These are phyloP conservation scores for Leptinotarsa peninsularis DNA, from an alignment of 2,888 invertebrate species.

Conservation along the genomic window DNA sequence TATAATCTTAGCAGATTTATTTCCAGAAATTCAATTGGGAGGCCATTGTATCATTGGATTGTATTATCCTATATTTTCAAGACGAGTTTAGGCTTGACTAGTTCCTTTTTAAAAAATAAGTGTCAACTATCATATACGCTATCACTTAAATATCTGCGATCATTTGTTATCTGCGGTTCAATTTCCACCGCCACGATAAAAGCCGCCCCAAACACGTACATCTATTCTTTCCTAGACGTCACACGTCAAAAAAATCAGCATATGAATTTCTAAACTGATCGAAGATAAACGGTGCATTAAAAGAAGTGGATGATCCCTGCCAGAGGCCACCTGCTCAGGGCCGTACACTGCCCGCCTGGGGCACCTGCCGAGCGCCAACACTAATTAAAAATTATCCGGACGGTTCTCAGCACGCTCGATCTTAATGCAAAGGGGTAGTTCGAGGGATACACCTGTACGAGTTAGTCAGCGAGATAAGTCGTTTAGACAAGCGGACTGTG, in stretches of 20 bases:
- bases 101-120: no score
- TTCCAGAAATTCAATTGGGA: no score
- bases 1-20: no score
- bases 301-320: slow-evolving; percentile 20
- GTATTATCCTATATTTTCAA: no score
- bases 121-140: neutral
- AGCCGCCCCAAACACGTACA: neutral
- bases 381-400: slow-evolving; percentile 52
- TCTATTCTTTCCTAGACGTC: slow-evolving; percentile 11
- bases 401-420: slow-evolving; percentile 46
- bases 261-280: slow-evolving; percentile 37
- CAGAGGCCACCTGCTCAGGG: slow-evolving; percentile 46
- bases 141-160: neutral
- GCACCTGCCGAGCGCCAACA: slow-evolving; percentile 51
- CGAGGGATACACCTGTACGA: slow-evolving; percentile 44
- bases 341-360: slow-evolving; percentile 38
- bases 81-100: no score
- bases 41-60: no score
- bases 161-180: neutral
- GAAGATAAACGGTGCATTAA: slow-evolving; percentile 40
- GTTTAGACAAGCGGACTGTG: slow-evolving; percentile 27
- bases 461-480: slow-evolving; percentile 39
- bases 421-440: slow-evolving; percentile 48
- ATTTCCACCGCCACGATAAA: neutral
- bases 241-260: slow-evolving; percentile 36